A percentile compares a stretch with the other conserved stretches of the same genome.
phyloP scores from a whole-genome alignment of 2,888 invertebrate species.

The Lepeophtheirus nordmannii region DNA sequence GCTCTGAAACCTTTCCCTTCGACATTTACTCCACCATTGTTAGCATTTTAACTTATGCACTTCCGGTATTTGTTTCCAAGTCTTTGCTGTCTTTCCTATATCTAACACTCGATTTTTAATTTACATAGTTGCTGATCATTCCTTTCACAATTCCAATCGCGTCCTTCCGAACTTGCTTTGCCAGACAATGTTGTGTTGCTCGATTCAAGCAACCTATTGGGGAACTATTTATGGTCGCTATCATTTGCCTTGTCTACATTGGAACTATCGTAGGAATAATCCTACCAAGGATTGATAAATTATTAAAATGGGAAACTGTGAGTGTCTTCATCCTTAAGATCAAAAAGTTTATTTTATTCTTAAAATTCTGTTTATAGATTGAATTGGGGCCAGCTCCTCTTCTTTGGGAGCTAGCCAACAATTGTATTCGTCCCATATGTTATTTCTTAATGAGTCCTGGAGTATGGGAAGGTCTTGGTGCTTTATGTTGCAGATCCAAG shows the following conservation, averaged over 20 bases:
- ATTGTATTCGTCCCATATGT: conserved; percentile 10
- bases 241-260: conserved; percentile 4
- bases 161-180: conserved; percentile 10
- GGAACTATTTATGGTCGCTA: conserved; percentile 12
- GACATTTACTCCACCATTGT: conserved; percentile 17
- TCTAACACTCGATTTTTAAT: no score
- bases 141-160: conserved; percentile 12
- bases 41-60: conserved; percentile 9
- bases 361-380: neutral
- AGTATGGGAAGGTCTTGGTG: conserved; percentile 15
- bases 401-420: conserved; percentile 16
- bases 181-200: conserved; percentile 14
- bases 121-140: conserved; percentile 9
- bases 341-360: neutral
- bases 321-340: neutral
- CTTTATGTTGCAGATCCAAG: conserved; percentile 6
- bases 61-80: neutral
- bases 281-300: conserved; percentile 17
- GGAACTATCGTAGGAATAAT: conserved; percentile 13
- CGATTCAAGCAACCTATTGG: conserved; percentile 21
- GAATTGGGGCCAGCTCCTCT: conserved; percentile 15
- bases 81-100: neutral
- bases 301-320: conserved; percentile 5
- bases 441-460: conserved; percentile 16
- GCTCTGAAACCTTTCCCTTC: conserved; percentile 9